Conservation (phyloP, 2,113 vertebrate genomes). For the Alethe castanea region DNA sequence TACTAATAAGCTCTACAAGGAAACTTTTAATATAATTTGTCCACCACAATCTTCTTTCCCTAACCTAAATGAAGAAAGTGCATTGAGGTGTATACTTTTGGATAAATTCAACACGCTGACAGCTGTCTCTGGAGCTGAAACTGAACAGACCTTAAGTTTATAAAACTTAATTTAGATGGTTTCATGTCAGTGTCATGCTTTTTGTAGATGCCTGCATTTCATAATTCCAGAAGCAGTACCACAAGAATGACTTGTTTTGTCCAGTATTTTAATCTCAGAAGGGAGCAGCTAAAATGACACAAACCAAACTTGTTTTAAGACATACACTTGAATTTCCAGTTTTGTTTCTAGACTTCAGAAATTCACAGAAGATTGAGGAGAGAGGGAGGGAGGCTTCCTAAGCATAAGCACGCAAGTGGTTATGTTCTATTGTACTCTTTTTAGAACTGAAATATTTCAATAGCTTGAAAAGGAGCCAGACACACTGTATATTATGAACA, state of each 20-base stretch:
- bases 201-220: not conserved
- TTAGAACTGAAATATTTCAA: slow-evolving; percentile 37
- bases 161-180: not conserved
- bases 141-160: not conserved
- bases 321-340: not conserved
- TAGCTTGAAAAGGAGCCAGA: slow-evolving; percentile 45
- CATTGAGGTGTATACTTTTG: not conserved
- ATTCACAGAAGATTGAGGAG: not conserved
- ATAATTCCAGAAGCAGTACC: not conserved
- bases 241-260: not conserved
- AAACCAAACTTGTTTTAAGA: not conserved
- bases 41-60: not conserved
- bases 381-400: not conserved
- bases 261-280: not conserved
- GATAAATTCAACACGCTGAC: not conserved
- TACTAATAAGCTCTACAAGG: not conserved
- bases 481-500: not conserved
- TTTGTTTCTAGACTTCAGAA: not conserved
- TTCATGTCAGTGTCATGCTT: not conserved
- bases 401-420: not conserved
- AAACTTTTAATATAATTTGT: not conserved
- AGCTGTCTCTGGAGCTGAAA: not conserved
- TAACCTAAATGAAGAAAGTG: not conserved
- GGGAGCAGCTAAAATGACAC: not conserved
- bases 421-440: slow-evolving; percentile 30